Base-by-base conservation (phyloP, 2,888 invertebrate species). In the Nesidiocoris tenuis region DNA sequence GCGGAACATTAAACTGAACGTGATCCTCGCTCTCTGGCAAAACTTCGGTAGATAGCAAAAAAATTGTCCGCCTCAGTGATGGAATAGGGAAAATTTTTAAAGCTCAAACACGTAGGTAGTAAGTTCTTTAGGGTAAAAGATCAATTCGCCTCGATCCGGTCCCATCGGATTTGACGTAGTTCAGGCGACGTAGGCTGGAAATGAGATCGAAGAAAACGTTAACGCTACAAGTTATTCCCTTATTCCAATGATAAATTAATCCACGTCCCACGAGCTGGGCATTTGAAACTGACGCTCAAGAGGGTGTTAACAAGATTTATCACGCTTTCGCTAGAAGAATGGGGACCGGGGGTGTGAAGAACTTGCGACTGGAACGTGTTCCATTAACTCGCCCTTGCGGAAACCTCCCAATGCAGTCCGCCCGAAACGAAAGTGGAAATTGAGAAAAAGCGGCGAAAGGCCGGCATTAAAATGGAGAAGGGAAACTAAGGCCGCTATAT, bases 361-460 rank as follows among this genome's bases (percentile, higher is more conserved):
- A 61, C 71, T 71, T 71, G 61, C 71, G 71, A 71, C 61, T 71
- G 71, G 25, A 71, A 71, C 71, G 71, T 71, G 71, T 71, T 71
- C 71, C 71, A 71, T 71, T 71, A 71, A 71, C 71, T 39, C 71
- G 61, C 61, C 18, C 61, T n/a, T 16, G 61, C 21, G 68, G 57
- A 39, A 39, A n/a, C 59, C 17, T 59, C n/a, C 18, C 59, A 18
- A n/a, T 59, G 17, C 59, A n/a, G 59, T 18, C 2, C n/a, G n/a
- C 59, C 7, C 24, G 71, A 54, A 54, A 54, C 55, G 71, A 61
- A 25, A 71, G 71, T 71, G 71, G 61, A 61, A 71, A 71, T 71
- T 61, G 61, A 71, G 71, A 59, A 71, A 71, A 71, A 71, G 71
- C 16, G 67, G 39, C 3, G 3, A 39, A 3, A 39, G n/a, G 39